Base-by-base conservation (phyloP, 2,888 invertebrate species). In the Limnephilus lunatus region DNA sequence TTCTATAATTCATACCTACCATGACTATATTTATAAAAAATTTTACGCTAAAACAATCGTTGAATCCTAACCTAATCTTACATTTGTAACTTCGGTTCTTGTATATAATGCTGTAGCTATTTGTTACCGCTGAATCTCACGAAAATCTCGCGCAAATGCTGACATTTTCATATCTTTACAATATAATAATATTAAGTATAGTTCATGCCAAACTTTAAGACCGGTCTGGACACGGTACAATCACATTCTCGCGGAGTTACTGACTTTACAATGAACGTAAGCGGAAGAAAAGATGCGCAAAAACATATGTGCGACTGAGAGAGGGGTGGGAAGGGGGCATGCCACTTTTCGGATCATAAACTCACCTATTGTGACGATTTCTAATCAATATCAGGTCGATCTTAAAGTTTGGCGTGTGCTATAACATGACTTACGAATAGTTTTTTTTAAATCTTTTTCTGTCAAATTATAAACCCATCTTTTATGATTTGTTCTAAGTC, bases 121-220 rank as follows among this genome's bases (percentile, higher is more conserved):
- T 68, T 19, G 25, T n/a, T 68, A n/a, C 68, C 9, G 1, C 25
- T n/a, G 68, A 68, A 68, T 68, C 68, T n/a, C 25, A 25, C n/a
- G 25, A 68, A 19, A 83, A 83, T 83, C 83, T 83, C 15, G 32
- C 83, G 32, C 83, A 32, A 83, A 83, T 14, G 83, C 31, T 83
- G 83, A 83, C 14, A 83, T 83, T 83, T 83, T 32, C n/a, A 83
- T 5, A 19, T 53, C 53, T 53, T 53, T 19, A 48, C 15, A 48
- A 15, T 15, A 48, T 48, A 48, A 48, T 48, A 48, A 39, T 39
- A 39, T 39, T 39, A 39, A 39, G 39, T 39, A 39, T 9, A 39
- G 39, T 39, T 1, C 39, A 39, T 0, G 39, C 39, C 9, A 39
- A 39, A 39, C 39, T 39, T 39, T 39, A 39, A 39, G 39, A 39